Evolutionary conservation across 2,797 vertebrate genomes (phyloP), one percentile per base, ranked within the genome.

Genomic region (Antrozous pallidus): DNA sequence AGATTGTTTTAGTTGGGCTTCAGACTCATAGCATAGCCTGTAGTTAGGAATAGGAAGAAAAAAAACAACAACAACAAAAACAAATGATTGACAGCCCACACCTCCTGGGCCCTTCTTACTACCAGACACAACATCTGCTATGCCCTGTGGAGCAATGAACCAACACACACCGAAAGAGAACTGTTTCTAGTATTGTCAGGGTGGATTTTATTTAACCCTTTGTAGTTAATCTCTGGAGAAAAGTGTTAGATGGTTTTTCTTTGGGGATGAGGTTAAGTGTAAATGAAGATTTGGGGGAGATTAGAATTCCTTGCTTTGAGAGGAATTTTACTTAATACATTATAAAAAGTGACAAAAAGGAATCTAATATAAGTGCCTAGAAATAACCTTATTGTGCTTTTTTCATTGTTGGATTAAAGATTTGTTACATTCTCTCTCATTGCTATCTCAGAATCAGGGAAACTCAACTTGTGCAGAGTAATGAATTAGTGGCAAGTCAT

Each of bases 81-180:
- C 96, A 97, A 98, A 97, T 98, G 98, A 98, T 98, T 98, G 98
- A 98, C 98, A 98, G 98, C 97, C 98, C 98, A 98, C 98, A 98
- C 98, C 98, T 98, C 98, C 98, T 98, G 98, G 98, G 98, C 98
- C 98, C 98, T 98, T 98, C 98, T 98, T 98, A 98, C 98, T 98
- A 98, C 98, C 98, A 98, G 98, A 98, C 98, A 98, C 98, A 98
- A 98, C 98, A 98, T 98, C 98, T 98, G 98, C 98, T 98, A 98
- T 98, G 98, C 98, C 98, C 98, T 97, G 98, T 98, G 98, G 98
- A 98, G 98, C 98, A 98, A 98, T 98, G 98, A 98, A 98, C 98
- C 98, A 98, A 98, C 98, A 98, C 98, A 98, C 97, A 98, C 97
- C 93, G n/a, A n/a, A 38, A 98, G 97, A 98, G 98, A 98, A 98